Percentiles rank a stretch among this genome's conserved stretches.
Conservation (phyloP, 2,888 invertebrate species). For the Syritta pipiens region DNA sequence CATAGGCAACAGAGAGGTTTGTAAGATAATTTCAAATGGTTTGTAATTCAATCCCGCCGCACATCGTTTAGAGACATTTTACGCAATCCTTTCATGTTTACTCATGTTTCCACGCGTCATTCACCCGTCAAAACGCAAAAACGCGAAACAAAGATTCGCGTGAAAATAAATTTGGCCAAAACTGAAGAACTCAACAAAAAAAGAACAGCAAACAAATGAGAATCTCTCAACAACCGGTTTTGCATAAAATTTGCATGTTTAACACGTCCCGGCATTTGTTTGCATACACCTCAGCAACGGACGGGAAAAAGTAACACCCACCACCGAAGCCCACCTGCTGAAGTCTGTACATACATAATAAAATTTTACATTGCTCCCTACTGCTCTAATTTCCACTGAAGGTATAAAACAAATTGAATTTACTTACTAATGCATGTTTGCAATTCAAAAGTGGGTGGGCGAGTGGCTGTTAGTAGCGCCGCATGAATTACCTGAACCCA, state of each 20-base stretch:
- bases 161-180: no score
- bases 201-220: conserved; percentile 3
- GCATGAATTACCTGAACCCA: background rate
- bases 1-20: no score
- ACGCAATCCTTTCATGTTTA: no score
- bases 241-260: conserved; percentile 51
- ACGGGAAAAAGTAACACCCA: no score
- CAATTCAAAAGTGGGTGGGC: conserved; percentile 17
- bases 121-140: no score
- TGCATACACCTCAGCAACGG: background rate
- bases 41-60: no score
- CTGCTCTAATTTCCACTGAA: conserved; percentile 43
- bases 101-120: no score
- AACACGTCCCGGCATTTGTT: conserved; percentile 37
- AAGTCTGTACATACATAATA: conserved; percentile 1
- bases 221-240: conserved; percentile 32
- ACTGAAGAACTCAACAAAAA: no score
- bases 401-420: conserved; percentile 61
- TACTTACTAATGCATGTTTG: conserved; percentile 61
- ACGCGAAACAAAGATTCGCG: no score
- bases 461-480: background rate
- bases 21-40: no score
- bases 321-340: background rate
- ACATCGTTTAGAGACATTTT: no score
- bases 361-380: conserved; percentile 38